Conservation (phyloP, 2,888 invertebrate species). For the Antheraea assamensis region DNA sequence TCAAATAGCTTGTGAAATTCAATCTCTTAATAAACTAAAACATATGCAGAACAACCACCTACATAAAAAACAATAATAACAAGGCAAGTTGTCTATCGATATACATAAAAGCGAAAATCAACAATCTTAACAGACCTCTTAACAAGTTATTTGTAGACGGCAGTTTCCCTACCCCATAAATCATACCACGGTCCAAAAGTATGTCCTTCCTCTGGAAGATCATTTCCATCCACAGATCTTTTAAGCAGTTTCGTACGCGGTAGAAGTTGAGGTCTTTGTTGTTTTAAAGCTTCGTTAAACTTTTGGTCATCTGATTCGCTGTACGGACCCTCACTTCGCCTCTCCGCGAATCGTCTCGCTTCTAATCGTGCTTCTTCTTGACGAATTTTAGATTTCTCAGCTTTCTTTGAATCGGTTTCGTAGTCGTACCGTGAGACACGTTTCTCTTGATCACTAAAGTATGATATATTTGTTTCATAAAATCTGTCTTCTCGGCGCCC, state of each 20-base stretch:
- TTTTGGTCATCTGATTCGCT: constrained; percentile 82
- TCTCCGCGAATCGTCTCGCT: constrained; percentile 67
- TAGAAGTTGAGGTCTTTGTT: constrained; percentile 82
- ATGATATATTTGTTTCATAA: constrained; percentile 75
- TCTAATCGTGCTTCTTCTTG: constrained; percentile 76
- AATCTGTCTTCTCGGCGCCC: constrained; percentile 72
- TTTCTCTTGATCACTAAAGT: constrained; percentile 73
- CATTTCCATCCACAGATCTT: constrained; percentile 73
- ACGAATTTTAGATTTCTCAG: constrained; percentile 76
- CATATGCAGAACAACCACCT: constrained; percentile 25
- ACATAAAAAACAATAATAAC: constrained; percentile 32
- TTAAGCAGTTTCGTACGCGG: constrained; percentile 88
- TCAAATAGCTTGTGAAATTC: neutral
- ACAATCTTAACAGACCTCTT: constrained; percentile 50
- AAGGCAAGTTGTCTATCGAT: constrained; percentile 26
- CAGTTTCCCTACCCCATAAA: constrained; percentile 90
- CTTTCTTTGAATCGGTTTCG: constrained; percentile 80
- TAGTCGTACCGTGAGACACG: constrained; percentile 72
- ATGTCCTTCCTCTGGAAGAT: constrained; percentile 83
- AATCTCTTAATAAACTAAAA: constrained; percentile 12
- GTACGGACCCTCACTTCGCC: constrained; percentile 71
- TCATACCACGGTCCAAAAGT: constrained; percentile 95
- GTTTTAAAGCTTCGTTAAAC: constrained; percentile 77
- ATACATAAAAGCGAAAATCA: constrained; percentile 26
- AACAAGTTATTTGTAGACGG: constrained; percentile 79